Evolutionary conservation across 2,888 invertebrate species (phyloP).

Genomic region (Limnephilus marmoratus): DNA sequence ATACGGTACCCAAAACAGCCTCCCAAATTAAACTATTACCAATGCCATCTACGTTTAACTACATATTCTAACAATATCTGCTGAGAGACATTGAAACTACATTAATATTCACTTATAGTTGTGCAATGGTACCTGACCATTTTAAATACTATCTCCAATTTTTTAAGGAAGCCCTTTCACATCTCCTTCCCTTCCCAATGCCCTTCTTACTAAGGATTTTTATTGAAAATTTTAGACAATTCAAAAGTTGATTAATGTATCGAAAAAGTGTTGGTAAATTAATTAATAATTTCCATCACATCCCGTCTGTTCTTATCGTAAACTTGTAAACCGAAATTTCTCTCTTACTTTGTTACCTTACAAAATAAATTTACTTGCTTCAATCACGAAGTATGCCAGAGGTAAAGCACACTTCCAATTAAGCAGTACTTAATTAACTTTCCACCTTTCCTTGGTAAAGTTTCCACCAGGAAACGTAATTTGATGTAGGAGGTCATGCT

Average conservation of each 20-base stretch:
- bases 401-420: not conserved
- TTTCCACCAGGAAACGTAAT: conserved; percentile 27
- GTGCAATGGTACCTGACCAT: too few species aligned
- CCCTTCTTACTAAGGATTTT: too few species aligned
- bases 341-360: not conserved
- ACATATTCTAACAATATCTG: too few species aligned
- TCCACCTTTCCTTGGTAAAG: conserved; percentile 4
- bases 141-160: too few species aligned
- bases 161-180: too few species aligned
- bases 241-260: not conserved
- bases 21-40: too few species aligned
- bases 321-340: not conserved
- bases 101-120: too few species aligned
- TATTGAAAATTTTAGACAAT: too few species aligned
- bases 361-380: not conserved
- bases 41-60: too few species aligned
- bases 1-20: too few species aligned
- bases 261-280: not conserved
- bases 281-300: not conserved
- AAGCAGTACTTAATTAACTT: conserved; percentile 25
- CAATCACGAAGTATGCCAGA: not conserved
- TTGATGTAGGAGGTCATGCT: conserved; percentile 27
- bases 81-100: too few species aligned
- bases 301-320: not conserved
- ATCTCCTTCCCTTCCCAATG: too few species aligned